Conservation (phyloP, 2,113 vertebrate genomes). For the Sarotherodon lohbergeri region DNA sequence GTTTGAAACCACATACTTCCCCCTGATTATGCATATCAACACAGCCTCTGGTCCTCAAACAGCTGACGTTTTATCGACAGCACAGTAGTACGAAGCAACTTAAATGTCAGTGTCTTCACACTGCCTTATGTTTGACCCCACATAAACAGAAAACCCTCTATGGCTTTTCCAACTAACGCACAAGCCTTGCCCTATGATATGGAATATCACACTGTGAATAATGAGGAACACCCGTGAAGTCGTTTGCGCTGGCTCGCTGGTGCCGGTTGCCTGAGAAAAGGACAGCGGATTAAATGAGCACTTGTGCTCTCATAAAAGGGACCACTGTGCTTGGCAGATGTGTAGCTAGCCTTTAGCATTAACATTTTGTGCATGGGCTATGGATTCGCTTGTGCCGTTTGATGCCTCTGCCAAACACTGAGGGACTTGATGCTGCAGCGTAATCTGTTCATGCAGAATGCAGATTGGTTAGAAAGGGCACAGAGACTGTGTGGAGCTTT, state of each 20-base stretch:
- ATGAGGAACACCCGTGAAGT: constrained; percentile 56
- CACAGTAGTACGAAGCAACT: constrained; percentile 8
- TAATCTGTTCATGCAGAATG: constrained; percentile 15
- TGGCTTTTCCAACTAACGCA: neutral
- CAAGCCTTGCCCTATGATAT: constrained; percentile 41
- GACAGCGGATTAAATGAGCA: constrained; percentile 53
- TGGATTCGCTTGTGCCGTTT: constrained; percentile 19
- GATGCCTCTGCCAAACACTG: constrained; percentile 43
- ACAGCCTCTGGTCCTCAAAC: constrained; percentile 25
- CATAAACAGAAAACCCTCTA: constrained; percentile 30
- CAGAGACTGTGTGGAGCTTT: neutral
- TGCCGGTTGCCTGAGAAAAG: constrained; percentile 11
- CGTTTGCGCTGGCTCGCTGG: constrained; percentile 16
- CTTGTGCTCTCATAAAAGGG: constrained; percentile 61
- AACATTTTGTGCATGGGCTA: constrained; percentile 49
- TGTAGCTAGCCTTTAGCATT: constrained; percentile 59
- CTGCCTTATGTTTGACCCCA: constrained; percentile 19
- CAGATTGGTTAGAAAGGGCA: constrained; percentile 8
- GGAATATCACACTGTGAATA: constrained; percentile 52
- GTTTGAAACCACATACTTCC: constrained; percentile 47
- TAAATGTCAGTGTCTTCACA: constrained; percentile 46
- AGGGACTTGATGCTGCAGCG: constrained; percentile 18
- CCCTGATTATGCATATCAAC: constrained; percentile 42
- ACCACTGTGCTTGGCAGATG: constrained; percentile 63
- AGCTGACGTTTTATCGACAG: constrained; percentile 4